A percentile compares a stretch with the other conserved stretches of the same genome.
These are phyloP conservation scores for Silurus aristotelis DNA, from an alignment of 2,797 vertebrate species.

Conservation along the genomic window DNA sequence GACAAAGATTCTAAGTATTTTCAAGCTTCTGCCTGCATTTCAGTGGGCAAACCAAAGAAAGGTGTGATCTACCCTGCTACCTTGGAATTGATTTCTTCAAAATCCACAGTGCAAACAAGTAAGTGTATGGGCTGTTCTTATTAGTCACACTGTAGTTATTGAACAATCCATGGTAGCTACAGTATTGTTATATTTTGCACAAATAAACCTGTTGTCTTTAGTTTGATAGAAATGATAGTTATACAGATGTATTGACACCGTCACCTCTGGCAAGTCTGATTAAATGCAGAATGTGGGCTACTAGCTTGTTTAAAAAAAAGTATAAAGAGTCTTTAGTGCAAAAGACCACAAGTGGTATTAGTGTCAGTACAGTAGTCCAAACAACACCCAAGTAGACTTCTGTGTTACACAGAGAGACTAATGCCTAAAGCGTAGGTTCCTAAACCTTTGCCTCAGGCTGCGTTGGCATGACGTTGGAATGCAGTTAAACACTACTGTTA, in stretches of 20 bases:
- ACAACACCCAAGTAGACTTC: conserved; percentile 1
- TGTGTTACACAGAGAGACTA: background rate
- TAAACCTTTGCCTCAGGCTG: conserved; percentile 33
- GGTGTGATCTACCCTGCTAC: conserved; percentile 87
- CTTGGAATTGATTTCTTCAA: conserved; percentile 83
- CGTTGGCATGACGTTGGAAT: conserved; percentile 59
- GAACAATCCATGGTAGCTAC: no score
- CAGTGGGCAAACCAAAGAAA: conserved; percentile 91
- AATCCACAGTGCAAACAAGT: conserved; percentile 81
- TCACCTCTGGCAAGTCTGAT: background rate
- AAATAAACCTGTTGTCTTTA: background rate
- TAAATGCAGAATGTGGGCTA: background rate
- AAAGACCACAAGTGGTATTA: background rate
- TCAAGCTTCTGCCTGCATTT: conserved; percentile 51
- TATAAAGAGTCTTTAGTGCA: background rate
- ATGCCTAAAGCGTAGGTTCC: conserved; percentile 13
- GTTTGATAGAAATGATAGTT: background rate
- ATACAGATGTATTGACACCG: background rate
- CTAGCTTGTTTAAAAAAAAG: background rate
- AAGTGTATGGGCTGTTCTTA: conserved; percentile 56
- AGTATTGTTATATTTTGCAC: background rate
- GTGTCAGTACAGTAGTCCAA: background rate
- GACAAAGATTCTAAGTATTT: background rate
- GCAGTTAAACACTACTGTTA: conserved; percentile 60
- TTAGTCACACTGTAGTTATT: background rate